Base-by-base conservation (phyloP, 2,797 vertebrate species). In the Eupleurogrammus muticus region DNA sequence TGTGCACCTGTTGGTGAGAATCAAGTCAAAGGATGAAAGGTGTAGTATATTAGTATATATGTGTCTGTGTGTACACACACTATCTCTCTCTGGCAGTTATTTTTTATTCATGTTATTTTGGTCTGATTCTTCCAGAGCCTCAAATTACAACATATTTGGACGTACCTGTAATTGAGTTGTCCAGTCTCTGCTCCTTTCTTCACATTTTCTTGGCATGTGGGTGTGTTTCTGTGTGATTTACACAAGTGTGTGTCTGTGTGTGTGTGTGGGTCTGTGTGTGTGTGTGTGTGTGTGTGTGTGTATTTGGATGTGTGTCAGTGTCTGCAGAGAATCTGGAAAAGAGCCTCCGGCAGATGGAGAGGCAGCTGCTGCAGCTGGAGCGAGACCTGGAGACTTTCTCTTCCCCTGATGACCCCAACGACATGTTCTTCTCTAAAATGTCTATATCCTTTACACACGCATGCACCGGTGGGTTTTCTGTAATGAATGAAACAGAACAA, bases 251-350 rank as follows among this genome's bases (percentile, higher is more conserved):
- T 81, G 51, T 81, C n/a, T n/a, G 53, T 80, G 9, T 74, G 38
- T 57, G 66, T 48, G 57, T 76, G 9, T 80, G 65, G 68, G 69
- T 69, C 8, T 6, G 40, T 79, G 57, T 81, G 51, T 81, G 53
- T 80, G 9, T 72, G 34, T 74, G 32, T 66, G 48, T 84, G 61
- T 82, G 50, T 83, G 4, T 69, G 46, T 48, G 44, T 63, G 53
- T 73, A n/a, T 63, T 60, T 79, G 71, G 28, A 66, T 79, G 74
- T 93, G 61, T 93, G 88, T 91, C 85, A 99, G 98, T 98, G 75
- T 98, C 97, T 85, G 96, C 95, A 86, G 97, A 99, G 95, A 97
- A 94, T 92, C 92, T 99, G 94, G 97, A 98, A 91, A 99, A 97
- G 93, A 97, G 92, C 92, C 93, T 99, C 80, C 96, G 94, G 89